Conservation (phyloP, 2,113 vertebrate species). For the Pampusana beccarii region DNA sequence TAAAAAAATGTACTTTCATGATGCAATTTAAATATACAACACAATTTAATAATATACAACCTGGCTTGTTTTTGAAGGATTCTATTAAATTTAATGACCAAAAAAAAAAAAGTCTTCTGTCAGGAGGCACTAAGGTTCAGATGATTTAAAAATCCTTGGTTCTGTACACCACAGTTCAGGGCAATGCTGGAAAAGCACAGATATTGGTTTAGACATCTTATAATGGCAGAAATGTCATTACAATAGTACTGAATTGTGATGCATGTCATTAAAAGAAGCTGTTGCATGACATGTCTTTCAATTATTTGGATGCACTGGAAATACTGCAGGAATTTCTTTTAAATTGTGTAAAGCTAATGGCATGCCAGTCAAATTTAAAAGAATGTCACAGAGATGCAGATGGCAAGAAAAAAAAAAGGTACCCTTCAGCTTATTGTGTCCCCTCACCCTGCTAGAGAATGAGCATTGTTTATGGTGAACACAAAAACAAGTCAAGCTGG, state of each 20-base stretch:
- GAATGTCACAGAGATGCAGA: slow-evolving; percentile 10
- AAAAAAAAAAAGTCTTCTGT: neutral
- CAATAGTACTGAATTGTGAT: neutral
- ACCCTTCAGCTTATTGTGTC: neutral
- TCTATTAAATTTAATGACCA: neutral
- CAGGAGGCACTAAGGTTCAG: neutral
- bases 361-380: slow-evolving; percentile 24
- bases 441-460: neutral
- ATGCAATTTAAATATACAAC: neutral
- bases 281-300: slow-evolving; percentile 42
- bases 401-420: neutral
- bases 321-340: slow-evolving; percentile 33
- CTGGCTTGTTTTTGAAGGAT: neutral
- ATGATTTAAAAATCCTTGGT: neutral
- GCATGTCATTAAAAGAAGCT: slow-evolving; percentile 32
- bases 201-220: slow-evolving; percentile 32
- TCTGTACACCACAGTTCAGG: neutral
- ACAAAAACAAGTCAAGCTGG: neutral
- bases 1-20: neutral
- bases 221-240: slow-evolving; percentile 7
- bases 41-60: neutral
- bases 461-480: neutral
- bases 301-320: slow-evolving; percentile 19
- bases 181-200: neutral
- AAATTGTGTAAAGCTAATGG: slow-evolving; percentile 28